These are phyloP conservation scores for Chroicocephalus ridibundus DNA, from an alignment of 2,113 vertebrate genomes.

Conservation along the genomic window DNA sequence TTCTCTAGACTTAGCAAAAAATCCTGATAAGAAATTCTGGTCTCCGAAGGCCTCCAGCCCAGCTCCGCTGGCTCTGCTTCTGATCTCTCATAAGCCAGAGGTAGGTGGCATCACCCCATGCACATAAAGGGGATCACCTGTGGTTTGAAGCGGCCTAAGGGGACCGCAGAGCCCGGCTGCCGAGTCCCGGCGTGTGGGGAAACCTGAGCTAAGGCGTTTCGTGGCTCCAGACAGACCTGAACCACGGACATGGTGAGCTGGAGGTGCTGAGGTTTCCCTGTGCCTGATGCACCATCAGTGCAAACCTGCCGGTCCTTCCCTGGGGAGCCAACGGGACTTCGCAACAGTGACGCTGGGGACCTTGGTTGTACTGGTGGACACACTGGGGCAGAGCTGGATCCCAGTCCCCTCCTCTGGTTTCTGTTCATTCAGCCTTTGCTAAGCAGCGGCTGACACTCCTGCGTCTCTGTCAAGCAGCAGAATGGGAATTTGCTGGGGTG, in stretches of 20 bases:
- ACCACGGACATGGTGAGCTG: neutral
- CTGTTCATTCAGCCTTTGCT: neutral
- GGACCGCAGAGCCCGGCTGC: neutral
- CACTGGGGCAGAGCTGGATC: neutral
- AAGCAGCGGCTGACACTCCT: neutral
- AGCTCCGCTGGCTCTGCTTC: neutral
- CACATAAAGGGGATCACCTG: rapidly evolving
- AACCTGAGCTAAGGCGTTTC: neutral
- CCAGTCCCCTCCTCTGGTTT: neutral
- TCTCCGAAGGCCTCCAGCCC: neutral
- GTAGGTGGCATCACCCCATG: neutral
- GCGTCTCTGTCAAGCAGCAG: neutral
- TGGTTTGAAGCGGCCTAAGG: neutral
- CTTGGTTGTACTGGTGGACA: neutral
- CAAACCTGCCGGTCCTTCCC: rapidly evolving
- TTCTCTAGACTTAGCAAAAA: neutral
- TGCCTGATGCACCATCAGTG: neutral
- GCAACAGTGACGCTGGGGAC: neutral
- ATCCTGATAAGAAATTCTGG: neutral
- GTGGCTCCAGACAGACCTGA: neutral
- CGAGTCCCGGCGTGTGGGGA: rapidly evolving
- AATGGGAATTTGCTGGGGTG: neutral
- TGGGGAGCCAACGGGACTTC: rapidly evolving
- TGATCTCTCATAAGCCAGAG: neutral
- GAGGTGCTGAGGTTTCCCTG: neutral